These are phyloP conservation scores for Drosophila dives DNA, from an alignment of 2,888 invertebrate species.

Conservation along the genomic window DNA sequence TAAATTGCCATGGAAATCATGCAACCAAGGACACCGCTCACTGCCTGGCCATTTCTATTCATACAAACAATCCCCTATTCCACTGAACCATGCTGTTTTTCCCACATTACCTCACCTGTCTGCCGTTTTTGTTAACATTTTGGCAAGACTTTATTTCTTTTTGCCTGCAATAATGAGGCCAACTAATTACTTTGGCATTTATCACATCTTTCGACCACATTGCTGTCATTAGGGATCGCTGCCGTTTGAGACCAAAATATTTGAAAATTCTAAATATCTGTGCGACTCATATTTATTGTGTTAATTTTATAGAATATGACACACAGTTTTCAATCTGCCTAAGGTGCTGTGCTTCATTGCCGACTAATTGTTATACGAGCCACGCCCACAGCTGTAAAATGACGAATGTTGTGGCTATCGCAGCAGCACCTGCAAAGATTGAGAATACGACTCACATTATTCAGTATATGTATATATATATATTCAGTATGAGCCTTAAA, in stretches of 20 bases:
- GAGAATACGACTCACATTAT: neutral
- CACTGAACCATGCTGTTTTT: neutral
- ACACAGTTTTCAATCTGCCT: conserved; percentile 20
- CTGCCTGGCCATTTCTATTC: neutral
- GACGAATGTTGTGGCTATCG: neutral
- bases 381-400: conserved; percentile 27
- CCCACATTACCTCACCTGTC: conserved; percentile 1
- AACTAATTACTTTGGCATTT: conserved; percentile 66
- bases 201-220: conserved; percentile 41
- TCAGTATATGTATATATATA: neutral
- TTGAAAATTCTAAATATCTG: conserved; percentile 17
- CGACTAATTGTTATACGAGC: conserved; percentile 61
- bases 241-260: conserved; percentile 10
- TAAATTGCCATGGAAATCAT: conserved; percentile 46
- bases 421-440: conserved; percentile 7
- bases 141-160: conserved; percentile 27
- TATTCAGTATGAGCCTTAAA: too few species aligned
- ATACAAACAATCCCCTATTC: neutral
- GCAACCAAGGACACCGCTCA: conserved; percentile 24
- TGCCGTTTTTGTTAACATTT: conserved; percentile 4
- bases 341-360: conserved; percentile 50
- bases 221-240: conserved; percentile 30
- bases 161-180: conserved; percentile 41
- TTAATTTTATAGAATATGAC: conserved; percentile 45
- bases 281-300: conserved; percentile 12